Percentiles rank a stretch among this genome's conserved stretches.
phyloP scores from a whole-genome alignment of 2,113 vertebrate genomes.

The Halichoerus grypus region DNA sequence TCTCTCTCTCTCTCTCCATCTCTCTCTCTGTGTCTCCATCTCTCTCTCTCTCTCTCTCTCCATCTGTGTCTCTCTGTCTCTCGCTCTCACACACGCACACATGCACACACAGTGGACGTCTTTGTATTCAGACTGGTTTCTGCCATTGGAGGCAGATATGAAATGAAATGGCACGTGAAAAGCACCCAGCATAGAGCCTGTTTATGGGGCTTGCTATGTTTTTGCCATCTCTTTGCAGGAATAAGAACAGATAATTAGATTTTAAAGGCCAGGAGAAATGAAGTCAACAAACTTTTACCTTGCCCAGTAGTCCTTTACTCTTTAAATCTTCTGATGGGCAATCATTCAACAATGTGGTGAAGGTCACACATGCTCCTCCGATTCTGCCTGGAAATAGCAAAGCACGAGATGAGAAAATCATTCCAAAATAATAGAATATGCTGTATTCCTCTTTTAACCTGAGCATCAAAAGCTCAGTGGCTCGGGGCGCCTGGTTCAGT shows the following conservation, averaged over 20 bases:
- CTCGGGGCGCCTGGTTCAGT: neutral
- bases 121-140: conserved; percentile 51
- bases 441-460: neutral
- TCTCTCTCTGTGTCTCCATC: too few relatives aligned
- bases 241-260: neutral
- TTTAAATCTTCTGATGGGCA: neutral
- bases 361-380: neutral
- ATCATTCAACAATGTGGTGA: neutral
- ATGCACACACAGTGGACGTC: neutral
- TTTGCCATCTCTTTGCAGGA: neutral
- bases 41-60: neutral
- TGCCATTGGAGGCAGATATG: neutral
- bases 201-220: neutral
- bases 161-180: conserved; percentile 49
- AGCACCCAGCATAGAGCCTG: neutral
- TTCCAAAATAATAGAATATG: neutral
- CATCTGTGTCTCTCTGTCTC: neutral
- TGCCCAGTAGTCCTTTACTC: neutral
- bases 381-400: neutral
- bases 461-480: neutral
- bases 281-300: conserved; percentile 27
- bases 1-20: too few relatives aligned
- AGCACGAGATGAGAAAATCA: neutral
- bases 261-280: conserved; percentile 48
- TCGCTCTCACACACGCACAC: neutral